Conservation (phyloP, 2,888 invertebrate genomes). For the Ophion ellenae region DNA sequence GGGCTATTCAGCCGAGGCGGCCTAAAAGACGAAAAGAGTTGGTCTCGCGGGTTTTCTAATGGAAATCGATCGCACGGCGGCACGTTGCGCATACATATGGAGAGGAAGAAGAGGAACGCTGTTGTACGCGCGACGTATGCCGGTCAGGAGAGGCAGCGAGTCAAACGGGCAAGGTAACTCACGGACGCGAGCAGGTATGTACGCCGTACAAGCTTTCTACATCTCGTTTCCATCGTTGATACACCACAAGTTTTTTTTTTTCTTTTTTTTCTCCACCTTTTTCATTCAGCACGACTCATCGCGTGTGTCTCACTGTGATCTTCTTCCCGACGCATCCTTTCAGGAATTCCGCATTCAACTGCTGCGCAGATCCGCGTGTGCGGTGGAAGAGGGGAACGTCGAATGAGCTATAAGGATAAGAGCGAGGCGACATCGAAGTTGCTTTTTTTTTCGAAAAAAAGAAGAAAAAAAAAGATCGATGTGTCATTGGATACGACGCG, state of each 20-base stretch:
- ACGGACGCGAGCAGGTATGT: background rate
- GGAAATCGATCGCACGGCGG: slow-evolving; percentile 73
- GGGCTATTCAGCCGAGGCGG: background rate
- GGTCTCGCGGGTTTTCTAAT: slow-evolving; percentile 74
- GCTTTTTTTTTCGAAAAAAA: background rate
- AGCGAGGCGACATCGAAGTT: slow-evolving; percentile 21
- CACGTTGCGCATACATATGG: slow-evolving; percentile 67
- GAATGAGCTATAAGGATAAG: slow-evolving; percentile 21
- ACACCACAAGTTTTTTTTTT: background rate
- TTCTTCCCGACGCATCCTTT: slow-evolving; percentile 24
- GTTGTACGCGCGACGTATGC: slow-evolving; percentile 9
- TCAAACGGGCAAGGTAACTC: slow-evolving; percentile 39
- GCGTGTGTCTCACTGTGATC: background rate
- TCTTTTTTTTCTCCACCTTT: background rate
- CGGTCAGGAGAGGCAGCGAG: slow-evolving; percentile 43
- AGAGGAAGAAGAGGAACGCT: slow-evolving; percentile 18
- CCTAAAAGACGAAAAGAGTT: slow-evolving; percentile 17
- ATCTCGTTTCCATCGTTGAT: slow-evolving; percentile 59
- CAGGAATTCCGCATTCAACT: slow-evolving; percentile 48
- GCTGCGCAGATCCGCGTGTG: slow-evolving; percentile 13
- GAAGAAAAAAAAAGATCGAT: background rate
- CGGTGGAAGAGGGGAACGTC: slow-evolving; percentile 27
- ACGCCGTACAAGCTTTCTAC: slow-evolving; percentile 54
- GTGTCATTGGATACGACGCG: no score
- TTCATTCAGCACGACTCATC: no score